These are phyloP conservation scores for Helarctos malayanus DNA, from an alignment of 2,797 vertebrate species.

Conservation along the genomic window DNA sequence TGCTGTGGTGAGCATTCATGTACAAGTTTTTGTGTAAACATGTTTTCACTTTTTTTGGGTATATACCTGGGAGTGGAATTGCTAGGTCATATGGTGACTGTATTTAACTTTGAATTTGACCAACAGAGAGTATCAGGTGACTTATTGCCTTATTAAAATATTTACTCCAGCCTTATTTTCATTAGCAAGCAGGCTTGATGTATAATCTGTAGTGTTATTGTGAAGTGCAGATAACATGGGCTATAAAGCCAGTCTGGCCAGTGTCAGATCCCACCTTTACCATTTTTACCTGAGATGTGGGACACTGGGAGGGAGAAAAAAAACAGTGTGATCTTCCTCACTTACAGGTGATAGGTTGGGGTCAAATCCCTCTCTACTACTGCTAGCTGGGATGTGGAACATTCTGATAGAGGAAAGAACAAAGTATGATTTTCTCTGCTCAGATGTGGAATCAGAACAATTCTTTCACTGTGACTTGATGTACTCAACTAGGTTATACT, in stretches of 20 bases:
- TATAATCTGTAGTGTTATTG: background rate
- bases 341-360: background rate
- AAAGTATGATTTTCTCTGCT: background rate
- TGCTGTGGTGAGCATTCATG: background rate
- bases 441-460: background rate
- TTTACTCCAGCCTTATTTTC: constrained; percentile 51
- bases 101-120: constrained; percentile 37
- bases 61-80: background rate
- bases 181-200: constrained; percentile 30
- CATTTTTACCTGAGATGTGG: background rate
- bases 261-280: background rate
- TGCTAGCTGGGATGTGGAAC: background rate
- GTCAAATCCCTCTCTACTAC: background rate
- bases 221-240: background rate
- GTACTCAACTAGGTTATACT: background rate
- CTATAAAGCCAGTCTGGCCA: background rate
- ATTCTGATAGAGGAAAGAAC: background rate
- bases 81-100: background rate
- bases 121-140: constrained; percentile 15
- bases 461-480: constrained; percentile 38
- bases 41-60: constrained; percentile 20
- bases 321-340: background rate
- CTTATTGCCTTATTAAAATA: constrained; percentile 34
- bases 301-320: background rate
- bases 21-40: background rate